Evolutionary conservation across 2,113 vertebrate species (phyloP), one percentile per base, ranked within the genome.

Genomic region (Rissa tridactyla): DNA sequence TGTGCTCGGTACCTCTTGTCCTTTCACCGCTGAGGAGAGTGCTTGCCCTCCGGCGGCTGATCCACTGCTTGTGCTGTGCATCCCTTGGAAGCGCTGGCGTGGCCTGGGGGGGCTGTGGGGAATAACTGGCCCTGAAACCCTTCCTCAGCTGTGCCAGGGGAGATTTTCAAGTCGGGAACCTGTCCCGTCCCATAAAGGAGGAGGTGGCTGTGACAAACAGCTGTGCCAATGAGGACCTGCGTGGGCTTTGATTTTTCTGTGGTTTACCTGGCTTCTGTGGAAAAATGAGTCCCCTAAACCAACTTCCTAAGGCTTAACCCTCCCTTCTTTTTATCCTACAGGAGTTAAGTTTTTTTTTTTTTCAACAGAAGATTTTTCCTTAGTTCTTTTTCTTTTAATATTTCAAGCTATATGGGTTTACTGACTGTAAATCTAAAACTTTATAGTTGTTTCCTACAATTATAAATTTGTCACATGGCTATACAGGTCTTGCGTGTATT

Each of bases 31-130:
- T 5, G 3, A 32, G 51, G 16, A 34, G 49, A 71, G 51, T 15
- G 13, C 21, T 55, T 57, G 49, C 47, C 32, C 1, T 1, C 38
- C 2, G 10, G 68, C 20, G 9, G 58, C 73, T 44, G 73, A 47
- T 5, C 36, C 10, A 3, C 52, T 44, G 75, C 47, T 72, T 2
- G 1, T 49, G 52, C 32, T 1, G 1, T 6, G 2, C 21, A 10
- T 79, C 51, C 61, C 46, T 7, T 0, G 11, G 15, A 6, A 6
- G 32, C 13, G 12, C 68, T 69, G 82, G 29, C 69, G 7, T 1
- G 5, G 40, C 27, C 42, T 46, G 18, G 6, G 3, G 1, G 26
- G 46, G 52, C 52, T 23, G 5, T 34, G 34, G 54, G 68, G 47
- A 69, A 12, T 2, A 34, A 49, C 51, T 91, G 83, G 65, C 32